phyloP scores from a whole-genome alignment of 2,888 invertebrate species.

The Rhorus exstirpatorius region DNA sequence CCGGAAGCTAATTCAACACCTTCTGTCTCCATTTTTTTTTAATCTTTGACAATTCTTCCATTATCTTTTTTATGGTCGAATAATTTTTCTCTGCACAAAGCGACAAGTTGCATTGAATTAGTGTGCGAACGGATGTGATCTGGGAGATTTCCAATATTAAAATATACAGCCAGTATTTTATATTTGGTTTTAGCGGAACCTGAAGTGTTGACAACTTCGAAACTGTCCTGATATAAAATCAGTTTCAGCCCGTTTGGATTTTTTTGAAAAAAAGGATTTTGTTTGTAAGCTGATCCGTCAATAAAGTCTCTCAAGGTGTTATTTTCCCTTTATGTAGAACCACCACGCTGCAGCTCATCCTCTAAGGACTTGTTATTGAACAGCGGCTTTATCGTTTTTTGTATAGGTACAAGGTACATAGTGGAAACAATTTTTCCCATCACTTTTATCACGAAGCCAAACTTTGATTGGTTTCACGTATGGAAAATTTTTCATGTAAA shows the following conservation, averaged over 20 bases:
- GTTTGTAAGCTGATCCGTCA: constrained; percentile 39
- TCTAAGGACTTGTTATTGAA: constrained; percentile 4
- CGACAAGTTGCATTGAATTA: constrained; percentile 58
- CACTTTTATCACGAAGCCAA: constrained; percentile 18
- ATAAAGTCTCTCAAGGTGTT: constrained; percentile 37
- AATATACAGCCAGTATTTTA: constrained; percentile 55
- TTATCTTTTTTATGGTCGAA: constrained; percentile 59
- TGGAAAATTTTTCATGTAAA: constrained; percentile 58
- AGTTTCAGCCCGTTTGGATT: constrained; percentile 17
- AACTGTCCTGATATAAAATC: constrained; percentile 57
- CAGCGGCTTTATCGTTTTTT: constrained; percentile 40
- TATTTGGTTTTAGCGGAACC: constrained; percentile 41
- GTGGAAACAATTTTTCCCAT: constrained; percentile 33
- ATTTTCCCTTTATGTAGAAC: not conserved
- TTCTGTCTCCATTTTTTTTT: constrained; percentile 41
- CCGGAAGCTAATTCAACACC: not conserved
- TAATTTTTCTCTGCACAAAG: constrained; percentile 49
- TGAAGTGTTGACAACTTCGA: constrained; percentile 55
- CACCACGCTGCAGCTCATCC: constrained; percentile 25
- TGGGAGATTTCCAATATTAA: constrained; percentile 55
- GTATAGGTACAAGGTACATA: constrained; percentile 51
- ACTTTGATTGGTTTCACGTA: constrained; percentile 58
- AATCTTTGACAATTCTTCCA: constrained; percentile 48
- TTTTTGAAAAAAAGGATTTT: constrained; percentile 11
- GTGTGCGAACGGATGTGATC: constrained; percentile 45